Evolutionary conservation across 2,888 invertebrate genomes (phyloP), one percentile per base, ranked within the genome.

Genomic region (Zhengitettix transpicula): DNA sequence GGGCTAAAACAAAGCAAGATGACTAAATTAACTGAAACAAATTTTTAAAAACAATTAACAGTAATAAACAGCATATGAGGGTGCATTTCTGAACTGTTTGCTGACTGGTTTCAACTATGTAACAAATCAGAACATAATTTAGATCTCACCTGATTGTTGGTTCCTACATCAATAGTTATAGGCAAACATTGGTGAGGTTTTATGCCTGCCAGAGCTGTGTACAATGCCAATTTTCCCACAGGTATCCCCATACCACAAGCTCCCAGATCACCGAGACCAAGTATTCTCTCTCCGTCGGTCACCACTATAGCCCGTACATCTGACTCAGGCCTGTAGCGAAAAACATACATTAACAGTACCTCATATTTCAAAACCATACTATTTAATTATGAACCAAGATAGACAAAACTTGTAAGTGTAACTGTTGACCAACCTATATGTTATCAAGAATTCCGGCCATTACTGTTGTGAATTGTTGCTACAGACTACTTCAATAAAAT

Each of bases 221-320:
- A 98, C 51, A 98, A 78, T 0, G 97, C 85, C 64, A 99, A 78
- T 74, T 98, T 98, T 28, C 98, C 98, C 11, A 98, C 94, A 0
- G 98, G 97, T 67, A 99, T 98, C 61, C 98, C 98, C 95, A 95
- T 95, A 40, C 98, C 98, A 69, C 90, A 90, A 1, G 94, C 93
- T 0, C 98, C 98, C 57, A 98, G 80, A 73, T 98, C 98, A 9
- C 98, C 98, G 52, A 98, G 80, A 65, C 98, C 98, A 65, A 99
- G 79, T 71, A 99, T 98, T 58, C 98, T 81, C 72, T 99, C 97
- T 42, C 98, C 98, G 69, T 98, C 98, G 0, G 98, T 99, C 57
- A 98, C 94, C 57, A 91, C 91, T 69, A 91, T 85, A 12, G 88
- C 91, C 61, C 87, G 82, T 3, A 91, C 90, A 69, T 89, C 84